phyloP scores from a whole-genome alignment of 2,888 invertebrate genomes.

The Synanthedon tipuliformis region DNA sequence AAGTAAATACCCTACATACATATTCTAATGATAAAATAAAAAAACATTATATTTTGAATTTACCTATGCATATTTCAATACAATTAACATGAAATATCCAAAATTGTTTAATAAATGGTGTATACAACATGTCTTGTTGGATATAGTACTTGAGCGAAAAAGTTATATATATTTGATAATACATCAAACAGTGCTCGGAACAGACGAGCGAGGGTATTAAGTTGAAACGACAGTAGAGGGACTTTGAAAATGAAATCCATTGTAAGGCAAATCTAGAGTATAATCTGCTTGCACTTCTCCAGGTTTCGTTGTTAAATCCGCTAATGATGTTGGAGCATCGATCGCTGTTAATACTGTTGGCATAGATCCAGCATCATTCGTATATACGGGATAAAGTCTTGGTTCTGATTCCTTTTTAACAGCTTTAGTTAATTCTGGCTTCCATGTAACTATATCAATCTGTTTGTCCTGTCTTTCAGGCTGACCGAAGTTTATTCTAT shows the following conservation, averaged over 20 bases:
- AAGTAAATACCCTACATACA: not conserved
- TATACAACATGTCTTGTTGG: slow-evolving; percentile 41
- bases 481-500: slow-evolving; percentile 32
- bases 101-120: slow-evolving; percentile 23
- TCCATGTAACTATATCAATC: slow-evolving; percentile 24
- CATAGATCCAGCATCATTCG: slow-evolving; percentile 19
- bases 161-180: slow-evolving; percentile 35
- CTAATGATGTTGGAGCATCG: slow-evolving; percentile 34
- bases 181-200: slow-evolving; percentile 37
- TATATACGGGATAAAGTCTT: slow-evolving; percentile 40
- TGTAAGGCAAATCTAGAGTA: slow-evolving; percentile 56
- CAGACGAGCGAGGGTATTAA: slow-evolving; percentile 45
- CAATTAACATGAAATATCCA: slow-evolving; percentile 1
- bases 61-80: too few relatives aligned
- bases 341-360: slow-evolving; percentile 30
- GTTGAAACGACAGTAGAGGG: slow-evolving; percentile 63
- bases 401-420: slow-evolving; percentile 26
- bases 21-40: too few relatives aligned
- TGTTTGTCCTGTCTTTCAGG: slow-evolving; percentile 8
- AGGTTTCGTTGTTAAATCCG: slow-evolving; percentile 48
- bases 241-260: slow-evolving; percentile 64
- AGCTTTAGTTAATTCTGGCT: slow-evolving; percentile 25
- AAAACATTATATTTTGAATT: too few relatives aligned
- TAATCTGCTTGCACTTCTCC: slow-evolving; percentile 63
- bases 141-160: slow-evolving; percentile 45